Base-by-base conservation (phyloP, 2,797 vertebrate genomes). In the Enteromius trimaculatus region DNA sequence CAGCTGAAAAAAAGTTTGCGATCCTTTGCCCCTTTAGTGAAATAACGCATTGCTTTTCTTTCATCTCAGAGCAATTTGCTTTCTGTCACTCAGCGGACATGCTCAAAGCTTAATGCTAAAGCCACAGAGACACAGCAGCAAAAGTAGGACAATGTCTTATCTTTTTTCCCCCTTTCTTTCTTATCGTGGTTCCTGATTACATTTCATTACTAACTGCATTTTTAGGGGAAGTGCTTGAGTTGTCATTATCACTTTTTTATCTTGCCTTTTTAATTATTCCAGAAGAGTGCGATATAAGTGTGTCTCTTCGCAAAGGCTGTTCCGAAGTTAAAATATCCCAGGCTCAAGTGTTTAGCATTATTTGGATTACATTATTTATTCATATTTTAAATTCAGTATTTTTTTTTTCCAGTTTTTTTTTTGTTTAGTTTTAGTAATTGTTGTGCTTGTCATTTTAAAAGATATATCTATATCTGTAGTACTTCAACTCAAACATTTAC, bases 21-120 rank as follows among this genome's bases (percentile, higher is more conserved):
- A 75, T 68, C 85, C 26, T 84, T 69, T 34, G 80, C 79, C 86
- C 70, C 70, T 81, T 53, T 42, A 68, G 65, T 86, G 69, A 83
- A 79, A 86, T 72, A 78, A 72, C 74, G 55, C 58, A 60, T 49
- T 82, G 77, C 75, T 79, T 85, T 65, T 66, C 51, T 86, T 81
- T 87, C 80, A 86, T 85, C 74, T 74, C 76, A 84, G 86, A 86
- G 72, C 83, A 88, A 79, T 90, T 90, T 87, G 74, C 16, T 80
- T 79, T 86, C 86, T 82, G 82, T 79, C 84, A 86, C 75, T 85
- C 37, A 58, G 14, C 14, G 79, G 85, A 84, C 84, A 37, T 62
- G 74, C 77, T 79, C 39, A 81, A 62, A 86, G 82, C 82, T 88
- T 83, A 81, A 71, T 77, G 66, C 84, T 55, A 88, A 83, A 77